Evolutionary conservation across 2,113 vertebrate genomes (phyloP).

Genomic region (Notiomystis cincta): DNA sequence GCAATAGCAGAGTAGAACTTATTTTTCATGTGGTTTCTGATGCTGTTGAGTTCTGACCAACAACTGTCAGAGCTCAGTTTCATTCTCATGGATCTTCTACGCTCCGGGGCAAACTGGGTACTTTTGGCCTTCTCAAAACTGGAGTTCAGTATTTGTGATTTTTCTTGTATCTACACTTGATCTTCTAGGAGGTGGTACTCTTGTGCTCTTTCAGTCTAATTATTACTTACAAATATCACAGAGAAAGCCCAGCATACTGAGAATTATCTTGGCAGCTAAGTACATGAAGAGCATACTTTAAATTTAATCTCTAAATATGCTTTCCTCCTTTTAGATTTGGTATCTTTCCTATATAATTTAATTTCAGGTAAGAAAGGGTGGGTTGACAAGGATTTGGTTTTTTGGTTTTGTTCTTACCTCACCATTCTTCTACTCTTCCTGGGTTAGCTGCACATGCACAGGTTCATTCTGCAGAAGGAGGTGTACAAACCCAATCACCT

Average conservation of each 20-base stretch:
- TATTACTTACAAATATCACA: not conserved
- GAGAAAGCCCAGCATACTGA: not conserved
- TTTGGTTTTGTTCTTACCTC: not conserved
- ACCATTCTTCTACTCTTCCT: not conserved
- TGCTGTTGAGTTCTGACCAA: not conserved
- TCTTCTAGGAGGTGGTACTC: not conserved
- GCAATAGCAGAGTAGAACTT: not conserved
- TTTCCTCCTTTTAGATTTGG: not conserved
- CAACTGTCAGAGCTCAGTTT: not conserved
- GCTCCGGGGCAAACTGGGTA: not conserved
- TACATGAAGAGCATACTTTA: not conserved
- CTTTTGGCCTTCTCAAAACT: not conserved
- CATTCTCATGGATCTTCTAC: not conserved
- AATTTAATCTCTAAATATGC: not conserved
- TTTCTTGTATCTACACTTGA: not conserved
- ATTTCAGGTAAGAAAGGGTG: not conserved
- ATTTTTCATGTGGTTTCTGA: not conserved
- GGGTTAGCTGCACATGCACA: not conserved
- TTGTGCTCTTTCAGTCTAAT: not conserved
- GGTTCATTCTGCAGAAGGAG: not conserved
- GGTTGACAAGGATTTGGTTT: not conserved
- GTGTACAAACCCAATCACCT: fast-evolving
- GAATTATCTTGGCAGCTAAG: not conserved
- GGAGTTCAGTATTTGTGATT: not conserved
- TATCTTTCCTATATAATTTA: not conserved